Evolutionary conservation across 2,113 vertebrate genomes (phyloP).

Genomic region (Corynorhinus townsendii): DNA sequence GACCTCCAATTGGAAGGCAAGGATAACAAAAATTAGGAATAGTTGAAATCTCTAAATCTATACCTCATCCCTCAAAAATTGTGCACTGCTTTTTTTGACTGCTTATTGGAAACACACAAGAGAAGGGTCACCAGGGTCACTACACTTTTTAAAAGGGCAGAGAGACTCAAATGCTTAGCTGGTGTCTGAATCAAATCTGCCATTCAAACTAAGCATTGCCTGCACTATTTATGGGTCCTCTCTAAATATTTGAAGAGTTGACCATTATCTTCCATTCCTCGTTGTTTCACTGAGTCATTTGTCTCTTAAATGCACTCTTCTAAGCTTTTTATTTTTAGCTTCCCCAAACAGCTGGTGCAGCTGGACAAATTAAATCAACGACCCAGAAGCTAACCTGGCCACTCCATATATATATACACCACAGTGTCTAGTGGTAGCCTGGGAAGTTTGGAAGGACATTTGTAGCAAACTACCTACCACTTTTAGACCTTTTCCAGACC

Average conservation of each 20-base stretch:
- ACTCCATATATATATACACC: background rate
- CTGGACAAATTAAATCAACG: background rate
- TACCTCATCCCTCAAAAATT: background rate
- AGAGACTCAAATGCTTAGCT: background rate
- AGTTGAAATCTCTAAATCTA: slow-evolving; percentile 17
- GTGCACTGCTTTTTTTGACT: background rate
- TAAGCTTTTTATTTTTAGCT: background rate
- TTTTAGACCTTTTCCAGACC: background rate
- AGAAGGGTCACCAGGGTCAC: background rate
- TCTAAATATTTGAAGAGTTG: background rate
- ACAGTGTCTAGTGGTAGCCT: background rate
- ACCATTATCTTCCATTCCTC: background rate
- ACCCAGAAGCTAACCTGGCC: background rate
- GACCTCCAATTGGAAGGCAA: slow-evolving; percentile 15
- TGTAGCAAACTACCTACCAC: background rate
- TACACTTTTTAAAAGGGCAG: background rate
- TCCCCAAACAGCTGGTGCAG: background rate
- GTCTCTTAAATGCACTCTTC: background rate
- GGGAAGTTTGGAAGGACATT: background rate
- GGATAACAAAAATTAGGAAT: slow-evolving; percentile 27
- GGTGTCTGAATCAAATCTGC: background rate
- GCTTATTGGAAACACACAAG: background rate
- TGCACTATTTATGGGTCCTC: background rate
- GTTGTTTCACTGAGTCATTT: background rate
- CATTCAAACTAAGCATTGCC: background rate